Evolutionary conservation across 2,888 invertebrate species (phyloP), one percentile per base, ranked within the genome.

Genomic region (Halictus quadricinctus): DNA sequence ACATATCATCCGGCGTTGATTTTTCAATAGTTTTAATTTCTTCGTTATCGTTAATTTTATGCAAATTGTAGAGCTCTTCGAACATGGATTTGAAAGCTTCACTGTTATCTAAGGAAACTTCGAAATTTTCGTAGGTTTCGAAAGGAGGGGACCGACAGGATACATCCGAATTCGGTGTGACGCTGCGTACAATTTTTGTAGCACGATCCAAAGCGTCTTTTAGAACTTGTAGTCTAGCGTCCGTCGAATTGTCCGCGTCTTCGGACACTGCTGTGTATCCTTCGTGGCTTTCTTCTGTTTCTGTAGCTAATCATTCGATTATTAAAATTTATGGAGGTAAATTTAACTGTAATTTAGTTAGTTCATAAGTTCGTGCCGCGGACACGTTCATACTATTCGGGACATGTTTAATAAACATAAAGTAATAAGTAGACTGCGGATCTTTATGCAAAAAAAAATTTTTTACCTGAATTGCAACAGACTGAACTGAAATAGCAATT

Each of bases 191-290:
- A n/a, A 93, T 91, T 69, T 92, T 86, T 2, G 93, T 93, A 12
- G 92, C 93, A 36, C 93, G 89, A 76, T 93, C 92, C 21, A 93
- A 81, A 18, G 93, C 92, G 21, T 93, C 88, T 81, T 91, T 92
- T 69, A 93, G 60, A 5, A 87, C 85, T 79, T 88, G 87, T 76
- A 93, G 79, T 0, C 10, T 76, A 18, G 21, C 8, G 10, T 76
- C 74, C 6, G 50, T 18, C 0, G 82, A 79, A 43, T 72, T 29
- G 12, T 13, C 41, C 18, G 10, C 18, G 29, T 12, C 70, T 48
- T 54, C 72, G 0, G n/a, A 41, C 0, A 41, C 3, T 70, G 74
- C 72, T 21, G 69, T 50, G 1, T 2, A 36, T 41, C 15, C 25
- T 36, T 79, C 78, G 36, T 79, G 73, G 1, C 12, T 73, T 43